phyloP scores from a whole-genome alignment of 1,140 invertebrate species.

The Hermetia illucens region DNA sequence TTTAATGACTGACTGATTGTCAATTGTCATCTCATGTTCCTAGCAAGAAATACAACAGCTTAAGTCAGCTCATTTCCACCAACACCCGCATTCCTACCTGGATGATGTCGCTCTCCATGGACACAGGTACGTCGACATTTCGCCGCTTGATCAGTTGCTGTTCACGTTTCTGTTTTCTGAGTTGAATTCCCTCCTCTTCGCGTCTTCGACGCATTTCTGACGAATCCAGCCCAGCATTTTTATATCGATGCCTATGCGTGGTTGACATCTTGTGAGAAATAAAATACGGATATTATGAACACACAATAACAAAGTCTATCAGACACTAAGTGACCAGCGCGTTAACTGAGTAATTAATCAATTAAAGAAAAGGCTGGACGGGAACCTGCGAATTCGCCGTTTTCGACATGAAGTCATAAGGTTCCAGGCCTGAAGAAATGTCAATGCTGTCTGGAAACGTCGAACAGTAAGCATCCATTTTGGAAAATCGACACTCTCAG shows the following conservation, averaged over 20 bases:
- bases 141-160: constrained; percentile 82
- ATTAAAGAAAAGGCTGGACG: too few species aligned
- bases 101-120: constrained; percentile 12
- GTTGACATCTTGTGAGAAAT: constrained; percentile 52
- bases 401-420: too few species aligned
- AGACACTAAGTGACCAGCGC: too few species aligned
- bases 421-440: too few species aligned
- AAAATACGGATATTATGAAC: too few species aligned
- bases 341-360: too few species aligned
- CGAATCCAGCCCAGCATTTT: constrained; percentile 84
- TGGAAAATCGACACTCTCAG: too few species aligned
- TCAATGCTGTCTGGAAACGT: too few species aligned
- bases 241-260: constrained; percentile 85
- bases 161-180: constrained; percentile 91
- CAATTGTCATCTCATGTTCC: constrained; percentile 1
- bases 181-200: constrained; percentile 92
- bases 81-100: constrained; percentile 9
- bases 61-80: not conserved
- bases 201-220: constrained; percentile 79
- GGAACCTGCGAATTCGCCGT: too few species aligned
- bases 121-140: constrained; percentile 57
- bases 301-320: too few species aligned
- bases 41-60: not conserved
- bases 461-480: too few species aligned
- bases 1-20: constrained; percentile 41